Conservation (phyloP, 2,888 invertebrate genomes). For the Halocaridina rubra region DNA sequence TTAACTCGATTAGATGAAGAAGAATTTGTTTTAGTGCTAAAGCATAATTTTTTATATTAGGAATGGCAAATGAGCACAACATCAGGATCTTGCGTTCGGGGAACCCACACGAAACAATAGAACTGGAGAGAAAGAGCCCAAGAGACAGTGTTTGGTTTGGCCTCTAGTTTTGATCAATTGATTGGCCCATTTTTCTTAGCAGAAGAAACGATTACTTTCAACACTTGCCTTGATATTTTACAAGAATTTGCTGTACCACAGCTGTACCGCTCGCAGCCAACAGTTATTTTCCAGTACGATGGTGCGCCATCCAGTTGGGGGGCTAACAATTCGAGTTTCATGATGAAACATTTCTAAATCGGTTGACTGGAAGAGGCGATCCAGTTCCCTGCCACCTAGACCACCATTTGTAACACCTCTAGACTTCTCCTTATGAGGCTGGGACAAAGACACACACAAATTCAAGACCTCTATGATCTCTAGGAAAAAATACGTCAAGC, state of each 20-base stretch:
- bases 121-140: neutral
- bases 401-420: neutral
- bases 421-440: slow-evolving; percentile 20
- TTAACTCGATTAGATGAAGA: neutral
- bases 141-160: neutral
- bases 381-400: neutral
- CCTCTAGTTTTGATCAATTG: neutral
- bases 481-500: neutral
- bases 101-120: neutral
- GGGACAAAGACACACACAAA: slow-evolving; percentile 8
- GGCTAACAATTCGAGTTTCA: neutral
- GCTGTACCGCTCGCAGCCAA: slow-evolving; percentile 10
- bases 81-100: neutral
- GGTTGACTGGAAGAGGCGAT: slow-evolving; percentile 3
- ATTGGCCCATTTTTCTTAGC: neutral
- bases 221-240: neutral
- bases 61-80: neutral
- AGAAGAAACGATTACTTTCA: neutral
- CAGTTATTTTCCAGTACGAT: slow-evolving; percentile 2
- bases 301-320: neutral
- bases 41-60: neutral
- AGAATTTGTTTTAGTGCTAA: neutral
- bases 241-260: neutral
- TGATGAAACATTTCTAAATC: neutral
- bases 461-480: neutral